Evolutionary conservation across 2,888 invertebrate species (phyloP), one percentile per base, ranked within the genome.

Genomic region (Drosophila affinis): DNA sequence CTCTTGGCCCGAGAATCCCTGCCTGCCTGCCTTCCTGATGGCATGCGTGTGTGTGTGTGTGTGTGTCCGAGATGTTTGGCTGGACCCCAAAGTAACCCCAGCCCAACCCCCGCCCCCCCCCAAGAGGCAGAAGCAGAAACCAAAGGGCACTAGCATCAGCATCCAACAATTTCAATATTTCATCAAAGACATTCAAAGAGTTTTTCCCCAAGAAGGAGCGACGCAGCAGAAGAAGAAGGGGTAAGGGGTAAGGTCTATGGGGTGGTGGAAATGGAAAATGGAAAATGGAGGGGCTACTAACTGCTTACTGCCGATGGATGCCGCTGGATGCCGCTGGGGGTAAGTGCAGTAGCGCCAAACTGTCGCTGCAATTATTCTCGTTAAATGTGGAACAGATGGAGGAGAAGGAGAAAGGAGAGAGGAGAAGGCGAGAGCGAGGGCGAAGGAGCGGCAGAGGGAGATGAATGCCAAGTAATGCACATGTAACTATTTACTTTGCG

Each of bases 351-450:
- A 86, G 89, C 87, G 87, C 89, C 87, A 82, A 64, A 65, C 62
- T 80, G 87, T 78, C 87, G 87, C 87, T 87, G 89, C 88, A 86
- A 87, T 89, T 89, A 89, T 85, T 89, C 87, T 87, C 79, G 76
- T 76, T 77, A 81, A 88, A 88, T 83, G 88, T 86, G 83, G 88
- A 76, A 60, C 85, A 81, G 65, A 79, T 73, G 59, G 54, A 45
- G 58, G 29, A 18, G 44, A 52, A 10, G 29, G 7, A 1, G 9
- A 6, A 45, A 7, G 32, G 17, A 48, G 29, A 48, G 44, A 47
- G 44, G n/a, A 34, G 29, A 9, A 14, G 47, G 48, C 27, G 62
- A 14, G 27, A 44, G 56, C 21, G 34, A 44, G 3, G 32, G 34
- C 10, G 47, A 27, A 59, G 12, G 29, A 3, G 67, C 52, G 34